Evolutionary conservation across 1,140 invertebrate species (phyloP), one percentile per base, ranked within the genome.

Genomic region (Cherax quadricarinatus): DNA sequence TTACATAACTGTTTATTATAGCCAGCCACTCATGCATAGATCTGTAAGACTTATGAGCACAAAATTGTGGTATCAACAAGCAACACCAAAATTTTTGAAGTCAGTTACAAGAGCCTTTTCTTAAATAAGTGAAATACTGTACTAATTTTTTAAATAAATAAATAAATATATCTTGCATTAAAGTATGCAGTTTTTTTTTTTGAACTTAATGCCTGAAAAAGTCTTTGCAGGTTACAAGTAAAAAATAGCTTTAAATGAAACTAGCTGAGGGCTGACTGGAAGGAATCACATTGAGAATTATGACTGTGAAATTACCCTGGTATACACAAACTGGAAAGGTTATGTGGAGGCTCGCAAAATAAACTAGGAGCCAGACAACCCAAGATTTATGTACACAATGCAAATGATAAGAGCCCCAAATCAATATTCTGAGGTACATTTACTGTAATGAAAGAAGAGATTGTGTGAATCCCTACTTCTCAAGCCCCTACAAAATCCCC

Each of bases 391-490:
- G 24, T 75, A n/a, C 30, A 75, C 70, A 75, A 83, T 83, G 81
- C 81, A 57, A 83, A 83, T 53, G 70, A 86, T 30, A 70, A 48
- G 85, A 66, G 85, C 85, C 85, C 85, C 70, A 86, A 86, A 73
- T 51, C 75, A n/a, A 16, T 70, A 73, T 41, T 70, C 14, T 16
- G 85, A 86, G 66, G 62, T 86, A 75, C 66, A 86, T 70, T 51
- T 24, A 51, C 62, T 57, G 70, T 86, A 86, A 86, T 57, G 81
- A 83, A 83, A 83, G 18, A 21, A 86, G n/a, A 51, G 85, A 70
- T 62, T 86, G 85, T 51, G 62, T 86, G 85, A 86, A 86, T 86
- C 85, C 85, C 85, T 75, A 86, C 85, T 86, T 86, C 85, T 86
- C 85, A 86, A 73, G 85, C 85, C 30, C 49, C 70, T 70, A 86